Conservation (phyloP, 2,888 invertebrate genomes). For the Nemoura dubitans region DNA sequence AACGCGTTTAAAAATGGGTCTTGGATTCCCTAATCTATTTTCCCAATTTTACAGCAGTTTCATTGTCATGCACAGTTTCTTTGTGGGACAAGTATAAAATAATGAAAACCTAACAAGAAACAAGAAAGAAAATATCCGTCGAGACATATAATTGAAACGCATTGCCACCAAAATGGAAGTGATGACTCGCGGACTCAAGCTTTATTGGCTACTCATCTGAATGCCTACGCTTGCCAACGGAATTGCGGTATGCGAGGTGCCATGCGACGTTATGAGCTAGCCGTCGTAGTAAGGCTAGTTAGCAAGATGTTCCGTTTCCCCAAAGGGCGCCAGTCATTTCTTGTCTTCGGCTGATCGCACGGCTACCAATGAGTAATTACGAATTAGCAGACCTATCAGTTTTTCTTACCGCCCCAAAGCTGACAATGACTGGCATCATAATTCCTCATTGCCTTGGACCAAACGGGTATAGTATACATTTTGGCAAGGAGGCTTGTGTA, state of each 20-base stretch:
- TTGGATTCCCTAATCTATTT: no score
- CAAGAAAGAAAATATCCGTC: no score
- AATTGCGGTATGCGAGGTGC: neutral
- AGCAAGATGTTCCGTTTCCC: neutral
- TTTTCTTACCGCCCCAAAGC: neutral
- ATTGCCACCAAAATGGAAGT: no score
- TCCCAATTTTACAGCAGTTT: no score
- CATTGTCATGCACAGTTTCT: no score
- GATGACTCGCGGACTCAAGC: no score
- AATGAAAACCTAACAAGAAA: no score
- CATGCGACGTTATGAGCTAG: neutral
- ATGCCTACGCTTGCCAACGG: neutral
- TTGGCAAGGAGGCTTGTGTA: neutral
- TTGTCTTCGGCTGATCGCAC: neutral
- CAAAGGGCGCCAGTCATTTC: no score
- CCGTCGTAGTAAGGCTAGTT: neutral
- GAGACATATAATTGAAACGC: no score
- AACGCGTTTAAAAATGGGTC: no score
- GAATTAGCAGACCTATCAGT: neutral
- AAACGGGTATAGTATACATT: neutral
- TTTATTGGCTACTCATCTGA: no score
- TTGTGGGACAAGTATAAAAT: no score
- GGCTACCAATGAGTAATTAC: neutral
- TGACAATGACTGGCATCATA: neutral
- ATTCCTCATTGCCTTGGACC: neutral